Evolutionary conservation across 1,140 invertebrate genomes (phyloP).

Genomic region (Drosophila serrata): DNA sequence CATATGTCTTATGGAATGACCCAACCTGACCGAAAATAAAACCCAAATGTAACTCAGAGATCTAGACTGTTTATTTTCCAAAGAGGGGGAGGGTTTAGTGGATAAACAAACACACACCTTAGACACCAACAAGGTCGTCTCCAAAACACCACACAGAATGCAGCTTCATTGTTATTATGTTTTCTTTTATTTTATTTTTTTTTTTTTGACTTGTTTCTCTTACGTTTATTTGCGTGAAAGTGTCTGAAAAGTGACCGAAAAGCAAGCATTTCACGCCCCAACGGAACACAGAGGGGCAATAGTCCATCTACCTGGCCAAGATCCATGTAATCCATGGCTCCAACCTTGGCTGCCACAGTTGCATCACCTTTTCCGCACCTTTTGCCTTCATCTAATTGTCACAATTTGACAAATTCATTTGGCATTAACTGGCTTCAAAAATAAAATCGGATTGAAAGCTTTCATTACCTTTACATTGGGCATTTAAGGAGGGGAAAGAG

Average conservation of each 20-base stretch:
- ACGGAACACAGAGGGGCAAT: constrained; percentile 57
- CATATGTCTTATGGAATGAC: constrained; percentile 3
- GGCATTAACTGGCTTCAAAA: constrained; percentile 47
- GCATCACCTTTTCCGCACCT: constrained; percentile 46
- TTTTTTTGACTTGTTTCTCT: constrained; percentile 14
- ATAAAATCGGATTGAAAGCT: constrained; percentile 34
- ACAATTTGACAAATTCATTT: constrained; percentile 78
- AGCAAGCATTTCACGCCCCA: constrained; percentile 50
- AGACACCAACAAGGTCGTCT: constrained; percentile 56
- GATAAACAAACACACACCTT: constrained; percentile 37
- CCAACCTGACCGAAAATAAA: constrained; percentile 9
- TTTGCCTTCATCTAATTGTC: constrained; percentile 59
- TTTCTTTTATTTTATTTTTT: background rate
- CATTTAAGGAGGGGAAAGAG: background rate
- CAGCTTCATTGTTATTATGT: constrained; percentile 62
- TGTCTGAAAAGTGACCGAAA: constrained; percentile 37
- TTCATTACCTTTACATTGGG: constrained; percentile 57
- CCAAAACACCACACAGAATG: constrained; percentile 53
- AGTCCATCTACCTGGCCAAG: constrained; percentile 12
- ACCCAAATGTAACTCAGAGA: constrained; percentile 8
- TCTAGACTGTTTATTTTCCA: constrained; percentile 48
- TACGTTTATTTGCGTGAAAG: constrained; percentile 58
- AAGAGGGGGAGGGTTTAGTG: background rate
- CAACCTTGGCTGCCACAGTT: constrained; percentile 64
- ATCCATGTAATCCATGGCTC: constrained; percentile 13